These are phyloP conservation scores for Ennomos erosarius DNA, from an alignment of 2,888 invertebrate genomes.

Conservation along the genomic window DNA sequence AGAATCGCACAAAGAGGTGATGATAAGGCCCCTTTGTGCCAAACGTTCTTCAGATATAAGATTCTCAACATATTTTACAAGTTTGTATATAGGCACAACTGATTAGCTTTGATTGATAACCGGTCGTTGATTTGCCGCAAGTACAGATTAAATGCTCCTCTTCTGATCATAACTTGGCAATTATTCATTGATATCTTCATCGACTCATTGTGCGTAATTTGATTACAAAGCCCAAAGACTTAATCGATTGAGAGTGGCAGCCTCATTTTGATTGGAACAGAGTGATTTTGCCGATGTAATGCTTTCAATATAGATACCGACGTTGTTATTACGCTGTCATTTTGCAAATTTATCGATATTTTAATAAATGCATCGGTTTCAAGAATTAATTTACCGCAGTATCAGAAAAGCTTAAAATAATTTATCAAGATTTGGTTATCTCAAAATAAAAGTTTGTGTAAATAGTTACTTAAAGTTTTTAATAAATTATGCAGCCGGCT, in stretches of 20 bases:
- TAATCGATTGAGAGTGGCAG: conserved; percentile 61
- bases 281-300: conserved; percentile 49
- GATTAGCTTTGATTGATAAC: conserved; percentile 33
- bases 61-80: no score
- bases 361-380: conserved; percentile 68
- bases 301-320: conserved; percentile 60
- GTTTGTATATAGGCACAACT: conserved; percentile 1
- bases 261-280: conserved; percentile 42
- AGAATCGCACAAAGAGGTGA: no score
- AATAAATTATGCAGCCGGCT: conserved; percentile 58
- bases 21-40: no score
- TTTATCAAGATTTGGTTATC: conserved; percentile 21
- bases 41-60: not conserved
- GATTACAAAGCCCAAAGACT: conserved; percentile 54
- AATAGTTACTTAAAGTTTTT: conserved; percentile 47
- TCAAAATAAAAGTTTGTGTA: conserved; percentile 24
- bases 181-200: conserved; percentile 55
- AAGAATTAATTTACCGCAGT: conserved; percentile 54
- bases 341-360: conserved; percentile 67
- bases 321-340: conserved; percentile 70
- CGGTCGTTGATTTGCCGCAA: conserved; percentile 32
- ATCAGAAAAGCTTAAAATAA: conserved; percentile 40
- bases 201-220: conserved; percentile 57
- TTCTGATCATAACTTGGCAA: conserved; percentile 59
- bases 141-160: conserved; percentile 53